A percentile compares a stretch with the other conserved stretches of the same genome.
Conservation (phyloP, 2,113 vertebrate species). For the Pterophyllum scalare region DNA sequence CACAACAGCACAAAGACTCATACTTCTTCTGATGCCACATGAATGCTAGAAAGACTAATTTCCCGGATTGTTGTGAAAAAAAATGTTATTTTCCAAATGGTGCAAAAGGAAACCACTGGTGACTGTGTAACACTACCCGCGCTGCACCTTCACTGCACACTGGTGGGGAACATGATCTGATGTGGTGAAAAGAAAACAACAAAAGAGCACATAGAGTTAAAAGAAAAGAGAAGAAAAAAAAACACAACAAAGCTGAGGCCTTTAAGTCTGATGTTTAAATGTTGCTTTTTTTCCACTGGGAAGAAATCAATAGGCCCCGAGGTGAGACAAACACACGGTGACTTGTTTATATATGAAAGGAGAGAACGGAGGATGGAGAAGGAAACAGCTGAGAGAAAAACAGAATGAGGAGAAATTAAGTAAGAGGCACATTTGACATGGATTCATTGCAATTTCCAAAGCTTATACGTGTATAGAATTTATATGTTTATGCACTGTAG, state of each 20-base stretch:
- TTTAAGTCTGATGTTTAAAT: neutral
- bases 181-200: slow-evolving; percentile 2
- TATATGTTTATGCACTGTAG: neutral
- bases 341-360: accelerated
- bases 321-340: neutral
- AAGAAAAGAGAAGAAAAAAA: neutral
- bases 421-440: neutral
- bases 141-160: neutral
- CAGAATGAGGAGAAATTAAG: neutral
- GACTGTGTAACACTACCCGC: neutral
- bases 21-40: neutral
- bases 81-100: neutral
- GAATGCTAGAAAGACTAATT: neutral
- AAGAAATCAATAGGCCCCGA: slow-evolving; percentile 35
- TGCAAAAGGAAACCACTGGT: neutral
- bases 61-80: neutral
- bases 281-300: neutral
- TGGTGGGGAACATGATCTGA: neutral
- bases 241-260: neutral
- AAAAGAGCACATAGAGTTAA: neutral
- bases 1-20: too few species aligned
- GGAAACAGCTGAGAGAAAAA: neutral
- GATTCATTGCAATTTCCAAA: neutral
- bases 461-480: neutral
- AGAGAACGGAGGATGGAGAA: neutral